These are phyloP conservation scores for Archilochus colubris DNA, from an alignment of 2,113 vertebrate genomes.

Conservation along the genomic window DNA sequence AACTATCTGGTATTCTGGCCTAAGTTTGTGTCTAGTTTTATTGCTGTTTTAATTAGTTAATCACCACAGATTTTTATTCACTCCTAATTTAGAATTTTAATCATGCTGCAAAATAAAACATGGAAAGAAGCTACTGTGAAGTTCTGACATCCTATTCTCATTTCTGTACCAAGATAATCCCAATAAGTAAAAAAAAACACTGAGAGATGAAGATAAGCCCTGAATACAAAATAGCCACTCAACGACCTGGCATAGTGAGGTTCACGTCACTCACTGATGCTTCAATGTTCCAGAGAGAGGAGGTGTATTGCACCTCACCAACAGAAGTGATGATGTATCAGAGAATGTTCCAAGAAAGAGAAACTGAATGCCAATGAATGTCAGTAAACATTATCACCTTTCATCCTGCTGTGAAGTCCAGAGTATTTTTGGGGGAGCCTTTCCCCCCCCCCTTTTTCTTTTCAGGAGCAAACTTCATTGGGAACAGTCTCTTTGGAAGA, in stretches of 20 bases:
- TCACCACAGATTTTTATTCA: neutral
- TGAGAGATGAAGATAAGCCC: neutral
- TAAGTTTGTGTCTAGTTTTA: neutral
- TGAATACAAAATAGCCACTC: neutral
- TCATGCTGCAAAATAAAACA: neutral
- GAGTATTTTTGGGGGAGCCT: neutral
- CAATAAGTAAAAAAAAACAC: neutral
- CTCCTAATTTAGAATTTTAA: neutral
- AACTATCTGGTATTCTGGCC: neutral
- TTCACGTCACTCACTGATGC: neutral
- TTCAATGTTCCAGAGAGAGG: neutral
- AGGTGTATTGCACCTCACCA: neutral
- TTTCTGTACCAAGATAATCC: neutral
- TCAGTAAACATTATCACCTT: slow-evolving; percentile 8
- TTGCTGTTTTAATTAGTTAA: neutral
- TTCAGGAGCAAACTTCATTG: neutral
- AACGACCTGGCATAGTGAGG: neutral
- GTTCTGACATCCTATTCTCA: neutral
- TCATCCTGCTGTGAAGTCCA: neutral
- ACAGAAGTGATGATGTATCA: neutral
- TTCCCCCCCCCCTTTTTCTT: neutral
- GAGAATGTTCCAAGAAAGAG: neutral
- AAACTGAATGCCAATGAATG: neutral
- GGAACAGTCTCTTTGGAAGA: neutral
- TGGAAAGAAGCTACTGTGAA: neutral